A percentile compares a stretch with the other conserved stretches of the same genome.
These are phyloP conservation scores for Anthonomus grandis DNA, from an alignment of 1,140 invertebrate species.

Conservation along the genomic window DNA sequence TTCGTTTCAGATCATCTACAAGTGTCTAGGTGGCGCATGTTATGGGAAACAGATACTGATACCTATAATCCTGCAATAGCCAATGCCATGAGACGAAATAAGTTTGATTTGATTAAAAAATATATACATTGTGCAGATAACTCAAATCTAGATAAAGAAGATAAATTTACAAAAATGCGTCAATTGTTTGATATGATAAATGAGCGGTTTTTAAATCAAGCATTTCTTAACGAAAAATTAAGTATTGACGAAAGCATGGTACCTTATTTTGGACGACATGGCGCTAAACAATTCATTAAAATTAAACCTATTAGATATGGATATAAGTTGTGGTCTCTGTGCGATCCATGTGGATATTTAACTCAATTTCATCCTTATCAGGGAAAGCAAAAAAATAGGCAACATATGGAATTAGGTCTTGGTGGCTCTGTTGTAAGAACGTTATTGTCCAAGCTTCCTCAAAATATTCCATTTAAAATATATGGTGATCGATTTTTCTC, in stretches of 20 bases:
- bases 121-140: conserved; percentile 23
- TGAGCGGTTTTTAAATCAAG: conserved; percentile 17
- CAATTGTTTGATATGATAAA: conserved; percentile 22
- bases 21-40: conserved; percentile 18
- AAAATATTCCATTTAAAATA: too few relatives aligned
- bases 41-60: conserved; percentile 23
- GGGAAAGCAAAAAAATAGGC: conserved; percentile 24
- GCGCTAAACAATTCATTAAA: conserved; percentile 23
- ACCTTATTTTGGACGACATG: conserved; percentile 17
- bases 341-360: conserved; percentile 22
- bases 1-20: too few relatives aligned
- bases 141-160: neutral
- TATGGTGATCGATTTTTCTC: too few relatives aligned
- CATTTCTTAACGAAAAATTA: conserved; percentile 17
- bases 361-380: conserved; percentile 27
- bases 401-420: conserved; percentile 25
- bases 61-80: conserved; percentile 20
- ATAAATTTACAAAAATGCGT: conserved; percentile 27
- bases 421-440: conserved; percentile 22
- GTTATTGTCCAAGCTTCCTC: too few relatives aligned
- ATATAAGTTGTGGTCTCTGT: conserved; percentile 28
- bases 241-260: conserved; percentile 25
- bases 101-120: conserved; percentile 25
- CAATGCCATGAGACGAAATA: conserved; percentile 23
- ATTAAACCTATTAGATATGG: conserved; percentile 28